Evolutionary conservation across 35 echinoderm and acorn worm genomes (phyloP).

Genomic region (Eucidaris tribuloides): DNA sequence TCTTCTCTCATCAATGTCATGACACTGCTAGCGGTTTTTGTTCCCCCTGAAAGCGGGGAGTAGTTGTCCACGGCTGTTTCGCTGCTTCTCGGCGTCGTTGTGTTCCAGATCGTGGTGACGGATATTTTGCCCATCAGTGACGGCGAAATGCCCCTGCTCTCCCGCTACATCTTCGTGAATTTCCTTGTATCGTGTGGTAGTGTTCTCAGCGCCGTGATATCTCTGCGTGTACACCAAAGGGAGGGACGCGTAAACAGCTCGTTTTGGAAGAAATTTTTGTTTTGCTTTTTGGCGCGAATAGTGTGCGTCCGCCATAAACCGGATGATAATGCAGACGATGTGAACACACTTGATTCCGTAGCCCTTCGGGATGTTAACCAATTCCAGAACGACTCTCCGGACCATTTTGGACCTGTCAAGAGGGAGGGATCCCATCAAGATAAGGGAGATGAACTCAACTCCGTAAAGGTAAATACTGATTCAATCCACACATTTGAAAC

Average conservation of each 20-base stretch:
- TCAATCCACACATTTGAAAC: no score
- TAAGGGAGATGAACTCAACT: no score
- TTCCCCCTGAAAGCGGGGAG: neutral
- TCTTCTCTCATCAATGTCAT: neutral
- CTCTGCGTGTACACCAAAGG: neutral
- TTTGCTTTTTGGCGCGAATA: neutral
- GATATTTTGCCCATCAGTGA: neutral
- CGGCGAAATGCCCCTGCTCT: neutral
- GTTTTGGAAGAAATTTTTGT: neutral
- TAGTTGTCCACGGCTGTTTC: constrained; percentile 6
- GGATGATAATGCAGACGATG: no score
- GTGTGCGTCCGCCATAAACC: neutral
- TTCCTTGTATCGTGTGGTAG: constrained; percentile 2
- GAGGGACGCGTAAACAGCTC: neutral
- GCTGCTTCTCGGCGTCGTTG: constrained; percentile 6
- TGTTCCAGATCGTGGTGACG: constrained; percentile 13
- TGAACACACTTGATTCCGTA: no score
- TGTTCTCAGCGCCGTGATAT: neutral
- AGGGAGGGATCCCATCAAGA: no score
- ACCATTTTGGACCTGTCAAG: no score
- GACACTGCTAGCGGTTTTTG: neutral
- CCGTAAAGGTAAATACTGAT: no score
- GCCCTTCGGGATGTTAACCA: no score
- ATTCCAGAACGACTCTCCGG: no score
- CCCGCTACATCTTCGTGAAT: constrained; percentile 1